A percentile compares a stretch with the other conserved stretches of the same genome.
Conservation (phyloP, 1,140 invertebrate species). For the Neodiprion fabricii region DNA sequence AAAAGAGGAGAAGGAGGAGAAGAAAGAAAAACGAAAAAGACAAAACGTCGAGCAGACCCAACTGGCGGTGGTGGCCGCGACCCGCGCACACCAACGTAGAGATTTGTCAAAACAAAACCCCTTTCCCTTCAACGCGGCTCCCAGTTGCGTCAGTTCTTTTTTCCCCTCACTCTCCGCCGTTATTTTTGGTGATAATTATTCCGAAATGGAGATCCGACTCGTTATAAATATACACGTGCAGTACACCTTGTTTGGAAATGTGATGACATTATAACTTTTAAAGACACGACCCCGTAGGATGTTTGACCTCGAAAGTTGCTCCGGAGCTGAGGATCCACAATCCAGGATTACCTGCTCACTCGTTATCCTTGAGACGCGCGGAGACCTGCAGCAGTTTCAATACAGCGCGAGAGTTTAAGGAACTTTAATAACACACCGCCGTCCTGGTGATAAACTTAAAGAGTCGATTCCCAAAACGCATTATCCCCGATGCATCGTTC, state of each 20-base stretch:
- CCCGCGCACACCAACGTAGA: slow-evolving; percentile 31
- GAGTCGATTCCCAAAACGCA: too few species aligned
- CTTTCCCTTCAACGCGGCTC: slow-evolving; percentile 35
- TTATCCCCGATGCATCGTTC: too few species aligned
- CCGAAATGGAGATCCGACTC: not conserved
- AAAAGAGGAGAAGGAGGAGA: not conserved
- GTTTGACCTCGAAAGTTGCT: slow-evolving; percentile 25
- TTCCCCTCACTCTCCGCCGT: too few species aligned
- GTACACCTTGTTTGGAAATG: too few species aligned
- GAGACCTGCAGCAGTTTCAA: not conserved
- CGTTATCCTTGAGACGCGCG: slow-evolving; percentile 50
- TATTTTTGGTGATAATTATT: too few species aligned
- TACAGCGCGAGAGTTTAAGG: too few species aligned
- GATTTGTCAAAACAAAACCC: slow-evolving; percentile 55
- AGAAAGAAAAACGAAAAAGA: slow-evolving; percentile 3
- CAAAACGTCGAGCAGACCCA: slow-evolving; percentile 27
- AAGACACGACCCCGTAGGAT: not conserved
- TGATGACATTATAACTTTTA: too few species aligned
- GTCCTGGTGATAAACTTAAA: too few species aligned
- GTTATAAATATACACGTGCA: too few species aligned
- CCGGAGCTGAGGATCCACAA: slow-evolving; percentile 42
- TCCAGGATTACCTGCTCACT: slow-evolving; percentile 45
- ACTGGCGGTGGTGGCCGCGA: slow-evolving; percentile 5
- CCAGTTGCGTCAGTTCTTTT: too few species aligned
- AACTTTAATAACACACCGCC: too few species aligned